Conservation (phyloP, 1,140 invertebrate species). For the Metopolophium dirhodum region DNA sequence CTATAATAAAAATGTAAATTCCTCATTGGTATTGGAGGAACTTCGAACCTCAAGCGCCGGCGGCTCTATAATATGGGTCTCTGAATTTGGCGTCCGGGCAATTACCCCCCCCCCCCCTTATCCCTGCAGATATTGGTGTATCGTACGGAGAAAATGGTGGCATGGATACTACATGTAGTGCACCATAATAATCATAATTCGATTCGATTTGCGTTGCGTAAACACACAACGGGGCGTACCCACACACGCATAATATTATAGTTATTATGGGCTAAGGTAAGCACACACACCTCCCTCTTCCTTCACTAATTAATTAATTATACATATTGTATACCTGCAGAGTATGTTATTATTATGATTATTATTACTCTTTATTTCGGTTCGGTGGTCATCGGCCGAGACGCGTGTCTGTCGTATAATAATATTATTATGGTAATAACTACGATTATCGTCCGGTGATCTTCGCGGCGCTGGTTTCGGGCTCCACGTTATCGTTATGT, state of each 20-base stretch:
- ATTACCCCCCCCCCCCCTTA: too few relatives aligned
- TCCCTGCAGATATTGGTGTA: too few relatives aligned
- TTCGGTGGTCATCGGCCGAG: neutral
- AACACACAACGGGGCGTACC: constrained; percentile 2
- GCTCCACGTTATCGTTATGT: neutral
- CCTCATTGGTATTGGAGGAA: neutral
- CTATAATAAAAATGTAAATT: neutral
- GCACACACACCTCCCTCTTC: neutral
- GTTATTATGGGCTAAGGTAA: neutral
- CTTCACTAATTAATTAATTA: neutral
- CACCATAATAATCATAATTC: neutral
- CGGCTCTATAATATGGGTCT: neutral
- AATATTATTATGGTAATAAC: neutral
- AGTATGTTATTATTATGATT: too few relatives aligned
- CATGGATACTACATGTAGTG: neutral
- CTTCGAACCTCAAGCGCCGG: neutral
- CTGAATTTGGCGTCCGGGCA: neutral
- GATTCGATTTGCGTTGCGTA: neutral
- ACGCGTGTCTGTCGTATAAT: neutral
- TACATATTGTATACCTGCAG: neutral
- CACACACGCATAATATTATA: neutral
- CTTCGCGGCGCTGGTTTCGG: neutral
- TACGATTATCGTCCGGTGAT: neutral
- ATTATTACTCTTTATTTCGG: neutral
- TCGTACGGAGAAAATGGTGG: too few relatives aligned